Base-by-base conservation (phyloP, 1,140 invertebrate species). In the Amphibalanus amphitrite region DNA sequence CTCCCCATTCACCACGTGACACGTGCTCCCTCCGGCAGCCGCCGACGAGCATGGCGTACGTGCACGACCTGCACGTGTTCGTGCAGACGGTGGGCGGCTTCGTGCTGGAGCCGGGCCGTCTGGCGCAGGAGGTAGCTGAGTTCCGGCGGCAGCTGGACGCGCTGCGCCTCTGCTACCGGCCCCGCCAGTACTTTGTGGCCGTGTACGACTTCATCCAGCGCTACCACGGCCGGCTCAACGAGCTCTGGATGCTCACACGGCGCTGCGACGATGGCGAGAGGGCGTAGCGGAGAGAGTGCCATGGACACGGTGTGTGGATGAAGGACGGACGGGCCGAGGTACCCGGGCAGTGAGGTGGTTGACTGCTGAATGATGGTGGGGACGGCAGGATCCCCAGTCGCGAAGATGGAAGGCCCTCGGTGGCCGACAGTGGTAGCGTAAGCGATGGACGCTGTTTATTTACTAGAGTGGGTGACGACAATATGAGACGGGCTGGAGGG, bases 191-290 rank as follows among this genome's bases (percentile, higher is more conserved):
- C 69, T 78, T 75, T 38, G 73, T 78, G 15, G 76, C 75, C n/a
- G 73, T 77, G 17, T 78, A 78, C 71, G 77, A 78, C 69, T 78
- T 77, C 72, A 74, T 78, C 59, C 73, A 75, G 30, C 70, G 77
- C 38, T 78, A 77, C 71, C 76, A 78, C 73, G 77, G 77, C 15
- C 73, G 77, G 23, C 77, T 77, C 68, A 78, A 78, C 73, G 77
- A 78, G 70, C 77, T 78, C 67, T 78, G 77, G 77, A 70, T 78
- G n/a, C 72, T 78, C 25, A 76, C 77, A 20, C 76, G 77, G 70
- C 75, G 75, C 40, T 78, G 77, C 71, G 71, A 72, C 33, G 74
- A 71, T 20, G 73, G 72, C 6, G 71, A 72, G 69, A 74, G 15
- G 15, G 33, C 33, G 33, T 38, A 38, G 33, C 33, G 33, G 33